Evolutionary conservation across 2,888 invertebrate genomes (phyloP).

Genomic region (Anthophora plumipes): DNA sequence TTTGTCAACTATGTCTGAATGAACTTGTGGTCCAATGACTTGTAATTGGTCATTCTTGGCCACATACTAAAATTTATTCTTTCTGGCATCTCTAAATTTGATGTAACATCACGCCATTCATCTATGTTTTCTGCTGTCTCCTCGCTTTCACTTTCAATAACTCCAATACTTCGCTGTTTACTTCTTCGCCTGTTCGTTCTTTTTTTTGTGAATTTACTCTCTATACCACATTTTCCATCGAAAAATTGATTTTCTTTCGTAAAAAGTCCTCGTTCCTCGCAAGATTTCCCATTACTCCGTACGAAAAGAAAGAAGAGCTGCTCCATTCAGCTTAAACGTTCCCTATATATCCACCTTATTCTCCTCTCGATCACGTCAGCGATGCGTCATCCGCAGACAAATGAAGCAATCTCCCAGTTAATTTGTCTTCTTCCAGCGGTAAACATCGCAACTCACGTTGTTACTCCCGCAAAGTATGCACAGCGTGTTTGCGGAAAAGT

Average conservation of each 20-base stretch:
- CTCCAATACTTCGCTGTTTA: no score
- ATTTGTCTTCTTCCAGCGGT: conserved; percentile 17
- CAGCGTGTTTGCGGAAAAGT: neutral
- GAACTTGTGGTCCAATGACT: no score
- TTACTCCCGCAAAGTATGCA: neutral
- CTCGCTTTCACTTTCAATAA: no score
- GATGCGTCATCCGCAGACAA: conserved; percentile 18
- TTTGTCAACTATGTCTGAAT: no score
- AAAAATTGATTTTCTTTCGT: conserved; percentile 5
- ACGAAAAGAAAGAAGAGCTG: neutral
- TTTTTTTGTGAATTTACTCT: neutral
- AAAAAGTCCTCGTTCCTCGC: neutral
- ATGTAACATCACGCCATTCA: no score
- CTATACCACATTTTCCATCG: neutral
- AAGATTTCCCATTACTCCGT: neutral
- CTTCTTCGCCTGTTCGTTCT: no score
- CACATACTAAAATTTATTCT: no score
- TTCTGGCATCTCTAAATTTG: no score
- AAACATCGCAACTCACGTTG: neutral
- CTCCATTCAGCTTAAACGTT: neutral
- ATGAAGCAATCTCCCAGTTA: conserved; percentile 20
- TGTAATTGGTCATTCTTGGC: no score
- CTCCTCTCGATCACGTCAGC: conserved; percentile 12
- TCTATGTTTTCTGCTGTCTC: no score
- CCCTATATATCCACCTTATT: neutral